Base-by-base conservation (phyloP, 2,797 vertebrate genomes). In the Macrochelys suwanniensis region DNA sequence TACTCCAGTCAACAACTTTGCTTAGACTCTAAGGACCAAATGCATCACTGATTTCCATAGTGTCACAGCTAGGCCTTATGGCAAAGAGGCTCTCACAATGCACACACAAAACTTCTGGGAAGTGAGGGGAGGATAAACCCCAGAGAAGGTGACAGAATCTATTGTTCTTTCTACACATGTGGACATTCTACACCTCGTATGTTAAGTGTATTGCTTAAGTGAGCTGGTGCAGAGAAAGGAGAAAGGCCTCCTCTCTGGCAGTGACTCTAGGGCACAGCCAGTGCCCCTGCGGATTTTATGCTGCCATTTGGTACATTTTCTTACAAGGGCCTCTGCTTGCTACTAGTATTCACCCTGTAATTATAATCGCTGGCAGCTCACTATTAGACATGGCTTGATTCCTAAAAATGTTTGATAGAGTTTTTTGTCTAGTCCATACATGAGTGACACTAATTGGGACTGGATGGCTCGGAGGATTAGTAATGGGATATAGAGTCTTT, bases 181-280 rank as follows among this genome's bases (percentile, higher is more conserved):
- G 79, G 81, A 42, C 5, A 85, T 31, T n/a, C 54, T 57, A 65
- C 21, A 84, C 7, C 17, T 59, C 47, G 33, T 54, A 9, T 88
- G 15, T 81, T 93, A 90, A 81, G 12, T 79, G 12, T 56, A 57
- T 86, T 81, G 89, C 81, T 86, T 82, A 82, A 93, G 7, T n/a
- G 85, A 85, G 2, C 9, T 1, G 47, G 33, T 89, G 4, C 47
- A 77, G 83, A 91, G 84, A 65, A 5, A 94, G 31, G 28, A 10
- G 33, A 37, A 71, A 28, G 25, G 6, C 16, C 5, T 93, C 17
- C 47, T 71, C 28, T 83, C 28, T 84, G 12, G 15, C 74, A 49
- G 7, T 8, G 80, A 49, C 28, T 12, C 10, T 45, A 8, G 85
- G 37, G 23, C 71, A 92, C 61, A 92, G 26, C 3, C 11, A 76